Base-by-base conservation (phyloP, 2,888 invertebrate genomes). In the Drosophila nigricruria region DNA sequence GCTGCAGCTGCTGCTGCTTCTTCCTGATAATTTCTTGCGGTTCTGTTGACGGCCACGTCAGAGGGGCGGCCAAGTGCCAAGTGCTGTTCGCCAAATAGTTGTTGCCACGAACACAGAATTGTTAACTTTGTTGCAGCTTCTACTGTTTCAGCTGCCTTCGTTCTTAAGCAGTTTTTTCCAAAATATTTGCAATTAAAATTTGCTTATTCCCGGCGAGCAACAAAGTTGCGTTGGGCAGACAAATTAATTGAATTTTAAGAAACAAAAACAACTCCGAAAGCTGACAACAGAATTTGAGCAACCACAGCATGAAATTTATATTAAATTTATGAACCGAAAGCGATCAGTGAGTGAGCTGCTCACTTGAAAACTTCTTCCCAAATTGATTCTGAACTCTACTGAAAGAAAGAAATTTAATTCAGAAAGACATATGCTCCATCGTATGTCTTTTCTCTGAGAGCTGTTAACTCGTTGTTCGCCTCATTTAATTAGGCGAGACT, bases 21-120 rank as follows among this genome's bases (percentile, higher is more conserved):
- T 63, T 59, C 83, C 66, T 77, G 64, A 87, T 81, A 83, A 89
- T 81, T 83, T 77, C 73, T 62, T 81, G 70, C 42, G 81, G 81
- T 66, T 62, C 40, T 49, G 27, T 56, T 54, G 50, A 56, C 50
- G 30, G 32, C 25, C 25, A 63, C 65, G 49, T 57, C 59, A 64
- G 47, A 61, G 61, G 70, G 61, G 54, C 53, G 57, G 47, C 59
- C 68, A 62, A 84, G 61, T 53, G 40, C 49, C 49, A 58, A 60
- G 50, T 67, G 59, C 52, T 70, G 71, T 45, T 67, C 49, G 40
- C 47, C 62, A 63, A 80, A 82, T 80, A 80, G 80, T 82, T 80
- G 70, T 52, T 36, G 56, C 63, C 68, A 52, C 77, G 52, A 43
- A 65, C 65, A 63, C 77, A 77, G 47, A 49, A 63, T 64, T 58